These are phyloP conservation scores for Saccopteryx bilineata DNA, from an alignment of 2,113 vertebrate species.

Conservation along the genomic window DNA sequence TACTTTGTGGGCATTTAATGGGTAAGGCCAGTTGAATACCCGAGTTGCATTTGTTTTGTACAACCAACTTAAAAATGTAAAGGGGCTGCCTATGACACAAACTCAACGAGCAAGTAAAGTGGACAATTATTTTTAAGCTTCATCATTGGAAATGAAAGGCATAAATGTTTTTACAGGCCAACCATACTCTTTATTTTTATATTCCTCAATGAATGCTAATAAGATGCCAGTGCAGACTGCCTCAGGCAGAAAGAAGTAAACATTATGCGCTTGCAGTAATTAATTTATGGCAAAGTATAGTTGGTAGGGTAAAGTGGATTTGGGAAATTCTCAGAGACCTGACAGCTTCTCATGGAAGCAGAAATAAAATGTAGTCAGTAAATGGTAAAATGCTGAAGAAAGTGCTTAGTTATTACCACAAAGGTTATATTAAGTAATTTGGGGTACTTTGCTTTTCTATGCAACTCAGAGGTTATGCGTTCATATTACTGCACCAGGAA, in stretches of 20 bases:
- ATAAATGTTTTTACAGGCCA: constrained; percentile 54
- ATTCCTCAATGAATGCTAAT: constrained; percentile 58
- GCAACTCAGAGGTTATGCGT: constrained; percentile 42
- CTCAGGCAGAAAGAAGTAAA: constrained; percentile 68
- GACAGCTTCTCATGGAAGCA: constrained; percentile 64
- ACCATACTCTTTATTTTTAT: constrained; percentile 64
- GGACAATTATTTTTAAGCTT: constrained; percentile 67
- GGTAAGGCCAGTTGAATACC: background rate
- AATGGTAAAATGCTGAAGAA: constrained; percentile 49
- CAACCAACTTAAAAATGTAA: constrained; percentile 1
- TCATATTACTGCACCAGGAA: background rate
- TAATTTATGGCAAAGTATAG: constrained; percentile 72
- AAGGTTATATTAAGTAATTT: constrained; percentile 62
- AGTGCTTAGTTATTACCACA: constrained; percentile 34
- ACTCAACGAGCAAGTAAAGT: constrained; percentile 56
- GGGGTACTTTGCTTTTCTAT: constrained; percentile 2
- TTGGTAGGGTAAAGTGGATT: constrained; percentile 60
- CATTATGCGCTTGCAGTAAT: constrained; percentile 67
- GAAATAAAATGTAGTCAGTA: constrained; percentile 68
- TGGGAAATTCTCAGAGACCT: constrained; percentile 55
- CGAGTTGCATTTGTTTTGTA: background rate
- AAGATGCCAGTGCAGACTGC: constrained; percentile 47
- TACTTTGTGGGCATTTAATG: background rate
- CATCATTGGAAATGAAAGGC: constrained; percentile 45
- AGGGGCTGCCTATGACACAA: background rate